These are phyloP conservation scores for Xiphophorus maculatus DNA, from an alignment of 2,113 vertebrate species.

Conservation along the genomic window DNA sequence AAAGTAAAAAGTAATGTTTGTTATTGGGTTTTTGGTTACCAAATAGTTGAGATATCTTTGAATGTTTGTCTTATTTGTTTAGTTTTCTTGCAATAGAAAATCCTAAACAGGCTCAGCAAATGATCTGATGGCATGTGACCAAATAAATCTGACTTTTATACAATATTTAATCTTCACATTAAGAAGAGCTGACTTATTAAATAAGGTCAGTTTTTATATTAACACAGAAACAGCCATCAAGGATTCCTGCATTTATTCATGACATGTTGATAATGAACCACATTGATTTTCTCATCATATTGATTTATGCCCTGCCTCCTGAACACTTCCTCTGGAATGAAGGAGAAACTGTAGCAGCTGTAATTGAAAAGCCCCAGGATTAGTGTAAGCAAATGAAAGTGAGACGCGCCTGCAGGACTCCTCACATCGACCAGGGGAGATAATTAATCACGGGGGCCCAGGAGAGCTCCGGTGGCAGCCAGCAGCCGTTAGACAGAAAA, in stretches of 20 bases:
- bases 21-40: too few relatives aligned
- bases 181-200: neutral
- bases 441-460: constrained; percentile 36
- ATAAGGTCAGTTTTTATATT: neutral
- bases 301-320: too few relatives aligned
- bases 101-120: too few relatives aligned
- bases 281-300: neutral
- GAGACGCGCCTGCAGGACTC: neutral
- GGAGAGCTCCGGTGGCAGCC: constrained; percentile 21
- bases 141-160: too few relatives aligned
- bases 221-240: neutral
- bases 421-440: constrained; percentile 5
- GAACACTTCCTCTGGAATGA: neutral
- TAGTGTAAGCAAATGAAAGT: constrained; percentile 1
- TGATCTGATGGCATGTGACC: too few relatives aligned
- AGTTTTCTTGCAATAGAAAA: too few relatives aligned
- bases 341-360: neutral
- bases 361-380: neutral
- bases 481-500: constrained; percentile 31
- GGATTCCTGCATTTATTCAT: neutral
- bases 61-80: too few relatives aligned
- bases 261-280: neutral
- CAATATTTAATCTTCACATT: too few relatives aligned
- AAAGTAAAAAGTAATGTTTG: too few relatives aligned
- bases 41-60: too few relatives aligned